A percentile compares a stretch with the other conserved stretches of the same genome.
Evolutionary conservation across 1,140 invertebrate species (phyloP).

Genomic region (Aphaenogaster rudis): DNA sequence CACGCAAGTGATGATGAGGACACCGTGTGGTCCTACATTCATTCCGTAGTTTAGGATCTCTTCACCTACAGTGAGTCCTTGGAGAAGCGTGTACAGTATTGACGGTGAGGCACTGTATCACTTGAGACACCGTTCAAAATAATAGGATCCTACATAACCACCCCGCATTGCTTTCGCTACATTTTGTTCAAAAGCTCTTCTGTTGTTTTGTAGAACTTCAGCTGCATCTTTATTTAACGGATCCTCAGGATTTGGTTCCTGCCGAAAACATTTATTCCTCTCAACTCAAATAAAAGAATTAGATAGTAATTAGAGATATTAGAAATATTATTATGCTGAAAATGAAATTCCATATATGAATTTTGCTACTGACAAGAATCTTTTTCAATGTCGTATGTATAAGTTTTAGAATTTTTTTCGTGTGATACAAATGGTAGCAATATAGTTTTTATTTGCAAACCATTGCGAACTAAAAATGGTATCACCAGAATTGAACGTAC

Average conservation of each 20-base stretch:
- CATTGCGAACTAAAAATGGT: not conserved
- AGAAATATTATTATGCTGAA: not conserved
- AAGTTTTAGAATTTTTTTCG: not conserved
- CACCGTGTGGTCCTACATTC: conserved; percentile 73
- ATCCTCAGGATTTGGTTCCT: conserved; percentile 99
- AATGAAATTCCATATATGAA: not conserved
- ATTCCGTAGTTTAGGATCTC: conserved; percentile 72
- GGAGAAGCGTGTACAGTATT: conserved; percentile 70
- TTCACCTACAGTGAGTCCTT: conserved; percentile 75
- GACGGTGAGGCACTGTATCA: conserved; percentile 88
- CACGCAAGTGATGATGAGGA: conserved; percentile 72
- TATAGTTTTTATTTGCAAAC: conserved; percentile 1
- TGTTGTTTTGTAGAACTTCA: conserved; percentile 97
- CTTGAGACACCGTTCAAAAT: conserved; percentile 98
- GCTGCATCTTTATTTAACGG: conserved; percentile 99
- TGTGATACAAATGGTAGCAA: not conserved
- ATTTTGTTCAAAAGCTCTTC: conserved; percentile 98
- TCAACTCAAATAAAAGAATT: conserved; percentile 13
- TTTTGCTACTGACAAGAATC: not conserved
- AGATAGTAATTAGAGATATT: not conserved
- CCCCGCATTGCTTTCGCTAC: conserved; percentile 98
- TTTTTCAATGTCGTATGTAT: not conserved
- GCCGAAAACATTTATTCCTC: conserved; percentile 67
- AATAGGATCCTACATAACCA: conserved; percentile 96
- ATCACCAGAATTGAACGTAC: conserved; percentile 87